These are phyloP conservation scores for Cecidostiba fungosa DNA, from an alignment of 2,888 invertebrate species.

Conservation along the genomic window DNA sequence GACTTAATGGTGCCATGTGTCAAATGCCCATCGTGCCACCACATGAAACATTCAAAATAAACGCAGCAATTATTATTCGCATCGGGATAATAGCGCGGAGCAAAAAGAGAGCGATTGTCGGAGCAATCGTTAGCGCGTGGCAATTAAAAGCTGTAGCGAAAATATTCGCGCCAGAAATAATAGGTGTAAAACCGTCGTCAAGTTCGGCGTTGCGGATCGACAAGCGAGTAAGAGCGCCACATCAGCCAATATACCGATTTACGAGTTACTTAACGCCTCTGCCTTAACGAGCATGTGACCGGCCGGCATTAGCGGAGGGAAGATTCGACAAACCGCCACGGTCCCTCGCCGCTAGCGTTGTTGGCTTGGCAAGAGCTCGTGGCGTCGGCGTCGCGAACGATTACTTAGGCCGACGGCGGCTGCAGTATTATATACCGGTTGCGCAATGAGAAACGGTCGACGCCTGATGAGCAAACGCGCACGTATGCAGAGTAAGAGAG, in stretches of 20 bases:
- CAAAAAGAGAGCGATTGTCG: neutral
- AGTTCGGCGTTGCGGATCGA: neutral
- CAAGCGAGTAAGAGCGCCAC: neutral
- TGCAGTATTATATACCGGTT: neutral
- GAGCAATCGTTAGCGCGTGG: neutral
- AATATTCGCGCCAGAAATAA: constrained; percentile 23
- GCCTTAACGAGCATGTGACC: constrained; percentile 26
- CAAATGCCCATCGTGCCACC: neutral
- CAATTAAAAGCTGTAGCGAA: neutral
- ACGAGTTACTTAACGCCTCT: constrained; percentile 19
- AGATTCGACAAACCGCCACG: constrained; percentile 35
- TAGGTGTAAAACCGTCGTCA: neutral
- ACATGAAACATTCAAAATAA: neutral
- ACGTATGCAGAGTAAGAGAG: neutral
- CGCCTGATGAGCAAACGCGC: neutral
- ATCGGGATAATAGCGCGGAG: too few relatives aligned
- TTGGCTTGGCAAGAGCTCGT: constrained; percentile 39
- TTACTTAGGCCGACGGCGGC: constrained; percentile 33
- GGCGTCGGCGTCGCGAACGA: constrained; percentile 31
- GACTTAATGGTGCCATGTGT: neutral
- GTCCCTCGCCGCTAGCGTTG: neutral
- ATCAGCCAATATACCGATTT: constrained; percentile 24
- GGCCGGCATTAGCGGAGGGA: neutral
- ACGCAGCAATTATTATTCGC: too few relatives aligned
- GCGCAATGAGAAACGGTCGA: constrained; percentile 34